Conservation (phyloP, 2,113 vertebrate genomes). For the Lagopus leucura region DNA sequence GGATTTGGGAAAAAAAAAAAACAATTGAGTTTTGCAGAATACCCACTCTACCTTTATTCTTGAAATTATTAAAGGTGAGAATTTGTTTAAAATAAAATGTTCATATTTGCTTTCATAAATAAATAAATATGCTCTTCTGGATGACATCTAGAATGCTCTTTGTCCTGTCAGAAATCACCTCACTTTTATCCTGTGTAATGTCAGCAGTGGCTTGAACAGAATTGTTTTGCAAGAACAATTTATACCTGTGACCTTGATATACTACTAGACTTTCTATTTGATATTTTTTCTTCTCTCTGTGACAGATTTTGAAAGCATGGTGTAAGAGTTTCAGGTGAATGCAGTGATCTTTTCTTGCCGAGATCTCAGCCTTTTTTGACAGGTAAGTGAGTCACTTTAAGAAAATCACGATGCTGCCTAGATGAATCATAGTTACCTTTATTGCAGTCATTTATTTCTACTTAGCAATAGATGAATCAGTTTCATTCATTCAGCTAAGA, state of each 20-base stretch:
- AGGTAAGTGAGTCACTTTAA: background rate
- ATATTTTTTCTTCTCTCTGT: background rate
- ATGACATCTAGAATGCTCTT: background rate
- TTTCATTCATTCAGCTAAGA: background rate
- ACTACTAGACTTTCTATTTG: background rate
- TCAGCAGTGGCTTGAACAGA: background rate
- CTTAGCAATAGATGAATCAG: background rate
- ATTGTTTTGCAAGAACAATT: background rate
- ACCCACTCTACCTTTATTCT: background rate
- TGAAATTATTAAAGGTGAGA: background rate
- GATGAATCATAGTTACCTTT: background rate
- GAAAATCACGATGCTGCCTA: background rate
- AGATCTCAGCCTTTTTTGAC: background rate
- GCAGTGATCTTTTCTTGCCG: background rate
- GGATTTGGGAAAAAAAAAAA: background rate
- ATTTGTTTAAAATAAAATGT: rapidly evolving
- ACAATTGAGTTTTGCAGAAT: background rate
- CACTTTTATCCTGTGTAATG: background rate
- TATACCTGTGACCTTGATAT: slow-evolving; percentile 16
- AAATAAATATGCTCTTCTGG: background rate
- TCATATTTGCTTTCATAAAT: background rate
- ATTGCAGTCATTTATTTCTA: background rate
- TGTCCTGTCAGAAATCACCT: slow-evolving; percentile 1
- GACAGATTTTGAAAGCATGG: background rate
- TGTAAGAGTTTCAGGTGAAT: background rate